phyloP scores from a whole-genome alignment of 2,797 vertebrate species.

The Smutsia temminckii region DNA sequence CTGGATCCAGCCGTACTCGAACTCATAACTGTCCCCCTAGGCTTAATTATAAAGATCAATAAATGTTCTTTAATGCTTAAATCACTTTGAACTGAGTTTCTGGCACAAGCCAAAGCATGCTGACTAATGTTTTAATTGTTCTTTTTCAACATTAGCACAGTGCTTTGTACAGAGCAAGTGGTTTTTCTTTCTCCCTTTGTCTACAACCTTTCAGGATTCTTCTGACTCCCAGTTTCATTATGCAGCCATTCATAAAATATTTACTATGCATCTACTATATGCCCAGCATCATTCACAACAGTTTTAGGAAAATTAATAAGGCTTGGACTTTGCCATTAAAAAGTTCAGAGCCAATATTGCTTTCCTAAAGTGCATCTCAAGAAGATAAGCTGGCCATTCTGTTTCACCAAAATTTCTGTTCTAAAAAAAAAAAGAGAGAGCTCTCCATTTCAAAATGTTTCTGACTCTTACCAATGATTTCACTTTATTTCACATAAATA shows the following conservation, averaged over 20 bases:
- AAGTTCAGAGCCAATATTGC: not conserved
- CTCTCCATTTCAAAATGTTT: conserved; percentile 8
- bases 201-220: not conserved
- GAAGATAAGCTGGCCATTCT: not conserved
- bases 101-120: not conserved
- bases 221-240: not conserved
- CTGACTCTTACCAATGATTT: not conserved
- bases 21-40: not conserved
- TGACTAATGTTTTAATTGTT: not conserved
- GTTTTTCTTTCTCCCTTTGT: not conserved
- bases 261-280: not conserved
- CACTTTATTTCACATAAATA: not conserved
- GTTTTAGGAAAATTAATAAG: not conserved
- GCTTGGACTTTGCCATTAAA: not conserved
- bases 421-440: not conserved
- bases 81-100: not conserved
- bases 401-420: not conserved
- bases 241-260: not conserved
- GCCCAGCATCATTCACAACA: not conserved
- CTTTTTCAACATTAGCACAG: not conserved
- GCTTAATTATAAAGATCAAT: not conserved
- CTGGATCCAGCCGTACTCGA: not conserved
- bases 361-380: not conserved
- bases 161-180: not conserved
- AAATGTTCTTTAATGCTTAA: not conserved